phyloP scores from a whole-genome alignment of 2,797 vertebrate species.

The Pseudochirops cupreus region DNA sequence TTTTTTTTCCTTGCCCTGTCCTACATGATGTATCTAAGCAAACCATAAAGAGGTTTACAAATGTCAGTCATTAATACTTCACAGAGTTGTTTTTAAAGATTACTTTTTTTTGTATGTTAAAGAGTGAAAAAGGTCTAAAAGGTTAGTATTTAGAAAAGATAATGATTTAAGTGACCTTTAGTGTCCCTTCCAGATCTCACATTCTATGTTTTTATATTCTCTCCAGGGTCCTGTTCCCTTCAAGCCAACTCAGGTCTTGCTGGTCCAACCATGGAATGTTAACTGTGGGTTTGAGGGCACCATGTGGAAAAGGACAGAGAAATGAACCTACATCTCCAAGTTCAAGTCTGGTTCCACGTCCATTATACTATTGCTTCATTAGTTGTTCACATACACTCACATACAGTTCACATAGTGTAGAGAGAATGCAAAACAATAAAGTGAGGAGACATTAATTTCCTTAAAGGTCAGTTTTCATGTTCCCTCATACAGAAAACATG shows the following conservation, averaged over 20 bases:
- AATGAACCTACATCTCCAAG: neutral
- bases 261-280: neutral
- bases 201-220: neutral
- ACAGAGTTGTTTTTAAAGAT: neutral
- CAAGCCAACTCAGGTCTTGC: neutral
- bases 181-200: neutral
- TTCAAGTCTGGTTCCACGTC: neutral
- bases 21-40: neutral
- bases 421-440: neutral
- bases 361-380: neutral
- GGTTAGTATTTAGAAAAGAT: neutral
- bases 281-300: neutral
- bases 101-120: neutral
- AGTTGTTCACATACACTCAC: neutral
- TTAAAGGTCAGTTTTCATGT: neutral
- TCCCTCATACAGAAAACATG: neutral
- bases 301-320: neutral
- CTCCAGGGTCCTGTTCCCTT: neutral
- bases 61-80: neutral
- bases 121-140: neutral
- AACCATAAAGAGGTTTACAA: neutral
- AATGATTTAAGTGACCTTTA: neutral
- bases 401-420: neutral
- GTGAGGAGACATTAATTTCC: neutral
- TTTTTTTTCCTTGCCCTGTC: neutral